These are phyloP conservation scores for Baronia brevicornis DNA, from an alignment of 2,888 invertebrate species.

Conservation along the genomic window DNA sequence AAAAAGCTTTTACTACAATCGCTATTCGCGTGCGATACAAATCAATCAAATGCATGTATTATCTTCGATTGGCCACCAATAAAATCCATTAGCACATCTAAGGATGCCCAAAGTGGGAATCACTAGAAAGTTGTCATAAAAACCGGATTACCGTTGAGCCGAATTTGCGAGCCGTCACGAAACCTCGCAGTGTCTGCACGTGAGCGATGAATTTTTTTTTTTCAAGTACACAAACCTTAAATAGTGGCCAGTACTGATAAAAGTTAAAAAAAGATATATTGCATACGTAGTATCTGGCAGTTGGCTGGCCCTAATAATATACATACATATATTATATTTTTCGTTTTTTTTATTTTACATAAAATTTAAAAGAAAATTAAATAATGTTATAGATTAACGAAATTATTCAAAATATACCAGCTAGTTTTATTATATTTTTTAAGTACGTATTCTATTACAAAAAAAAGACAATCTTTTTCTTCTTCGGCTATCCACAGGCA, in stretches of 20 bases:
- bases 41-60: slow-evolving; percentile 14
- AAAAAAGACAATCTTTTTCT: no score
- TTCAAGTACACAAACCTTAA: slow-evolving; percentile 8
- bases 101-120: slow-evolving; percentile 54
- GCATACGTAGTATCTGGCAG: no score
- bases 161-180: slow-evolving; percentile 37
- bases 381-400: no score
- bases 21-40: slow-evolving; percentile 5
- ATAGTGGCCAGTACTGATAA: slow-evolving; percentile 6
- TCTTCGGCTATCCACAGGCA: no score
- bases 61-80: slow-evolving; percentile 29
- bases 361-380: no score
- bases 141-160: slow-evolving; percentile 51
- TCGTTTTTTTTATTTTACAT: no score
- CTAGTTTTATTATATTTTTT: no score
- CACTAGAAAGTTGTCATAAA: slow-evolving; percentile 64
- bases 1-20: slow-evolving; percentile 8
- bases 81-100: slow-evolving; percentile 62
- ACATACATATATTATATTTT: no score
- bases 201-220: slow-evolving; percentile 12
- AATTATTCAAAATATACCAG: no score
- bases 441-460: no score
- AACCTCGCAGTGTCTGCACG: slow-evolving; percentile 22
- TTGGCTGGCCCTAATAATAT: no score
- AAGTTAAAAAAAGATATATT: no score